Conservation (phyloP, 1,140 invertebrate genomes). For the Thrips palmi region DNA sequence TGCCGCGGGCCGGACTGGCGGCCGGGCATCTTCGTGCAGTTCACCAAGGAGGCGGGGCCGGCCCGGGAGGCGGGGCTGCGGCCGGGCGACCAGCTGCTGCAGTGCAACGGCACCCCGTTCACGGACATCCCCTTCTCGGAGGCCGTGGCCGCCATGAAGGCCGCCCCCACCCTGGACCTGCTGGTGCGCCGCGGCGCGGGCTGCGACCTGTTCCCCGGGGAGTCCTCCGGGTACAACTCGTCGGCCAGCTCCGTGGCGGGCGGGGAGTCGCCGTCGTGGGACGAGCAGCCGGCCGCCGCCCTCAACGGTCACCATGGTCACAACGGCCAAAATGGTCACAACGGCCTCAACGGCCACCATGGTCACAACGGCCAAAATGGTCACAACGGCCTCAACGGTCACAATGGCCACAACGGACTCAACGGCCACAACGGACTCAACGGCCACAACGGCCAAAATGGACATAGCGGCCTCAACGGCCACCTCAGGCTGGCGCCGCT, state of each 20-base stretch:
- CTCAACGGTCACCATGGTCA: too few species aligned
- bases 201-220: conserved; percentile 53
- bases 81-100: conserved; percentile 80
- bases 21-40: conserved; percentile 77
- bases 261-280: too few species aligned
- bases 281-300: too few species aligned
- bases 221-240: conserved; percentile 62
- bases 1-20: conserved; percentile 70
- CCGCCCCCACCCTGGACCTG: conserved; percentile 49
- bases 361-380: too few species aligned
- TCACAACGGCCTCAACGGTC: too few species aligned
- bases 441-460: too few species aligned
- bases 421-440: too few species aligned
- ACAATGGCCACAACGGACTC: too few species aligned
- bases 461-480: too few species aligned
- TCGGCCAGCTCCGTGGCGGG: conserved; percentile 57
- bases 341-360: too few species aligned
- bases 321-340: too few species aligned
- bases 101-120: conserved; percentile 71
- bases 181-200: conserved; percentile 51
- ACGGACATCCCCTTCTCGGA: conserved; percentile 46
- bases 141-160: conserved; percentile 60
- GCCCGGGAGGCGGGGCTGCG: conserved; percentile 70
- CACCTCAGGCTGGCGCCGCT: too few species aligned
- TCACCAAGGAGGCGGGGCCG: conserved; percentile 74